Conservation (phyloP, 1,140 invertebrate species). For the Chironomus tepperi region DNA sequence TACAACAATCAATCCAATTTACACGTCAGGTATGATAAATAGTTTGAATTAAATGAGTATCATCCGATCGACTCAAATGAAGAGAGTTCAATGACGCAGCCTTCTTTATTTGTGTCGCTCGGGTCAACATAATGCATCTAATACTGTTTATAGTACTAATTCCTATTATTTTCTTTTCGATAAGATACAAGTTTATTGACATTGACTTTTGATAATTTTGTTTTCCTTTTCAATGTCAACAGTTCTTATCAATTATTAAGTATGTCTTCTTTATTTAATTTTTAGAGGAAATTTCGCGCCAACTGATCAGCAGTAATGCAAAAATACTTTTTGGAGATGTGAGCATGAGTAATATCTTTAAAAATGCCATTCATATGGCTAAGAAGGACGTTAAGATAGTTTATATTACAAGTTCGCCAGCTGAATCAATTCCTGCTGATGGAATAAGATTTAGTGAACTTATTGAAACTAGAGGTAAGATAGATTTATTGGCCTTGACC, state of each 20-base stretch:
- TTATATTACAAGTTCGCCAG: constrained; percentile 41
- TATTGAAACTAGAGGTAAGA: constrained; percentile 36
- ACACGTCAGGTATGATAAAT: constrained; percentile 58
- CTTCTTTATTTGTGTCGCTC: too few relatives aligned
- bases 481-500: not conserved
- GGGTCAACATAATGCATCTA: not conserved
- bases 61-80: too few relatives aligned
- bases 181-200: not conserved
- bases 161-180: not conserved
- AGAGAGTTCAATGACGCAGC: too few relatives aligned
- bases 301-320: constrained; percentile 53
- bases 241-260: too few relatives aligned
- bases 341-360: constrained; percentile 41
- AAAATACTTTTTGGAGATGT: constrained; percentile 59
- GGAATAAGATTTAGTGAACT: constrained; percentile 51
- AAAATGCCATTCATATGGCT: constrained; percentile 40
- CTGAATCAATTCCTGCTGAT: constrained; percentile 39
- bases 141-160: not conserved
- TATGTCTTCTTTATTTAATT: constrained; percentile 28
- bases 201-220: not conserved
- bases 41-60: constrained; percentile 25
- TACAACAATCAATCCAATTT: constrained; percentile 72
- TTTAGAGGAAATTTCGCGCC: constrained; percentile 67
- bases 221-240: not conserved
- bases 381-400: constrained; percentile 47